Percentiles rank a stretch among this genome's conserved stretches.
Conservation (phyloP, 2,888 invertebrate genomes). For the Drosophila fulvimacula region DNA sequence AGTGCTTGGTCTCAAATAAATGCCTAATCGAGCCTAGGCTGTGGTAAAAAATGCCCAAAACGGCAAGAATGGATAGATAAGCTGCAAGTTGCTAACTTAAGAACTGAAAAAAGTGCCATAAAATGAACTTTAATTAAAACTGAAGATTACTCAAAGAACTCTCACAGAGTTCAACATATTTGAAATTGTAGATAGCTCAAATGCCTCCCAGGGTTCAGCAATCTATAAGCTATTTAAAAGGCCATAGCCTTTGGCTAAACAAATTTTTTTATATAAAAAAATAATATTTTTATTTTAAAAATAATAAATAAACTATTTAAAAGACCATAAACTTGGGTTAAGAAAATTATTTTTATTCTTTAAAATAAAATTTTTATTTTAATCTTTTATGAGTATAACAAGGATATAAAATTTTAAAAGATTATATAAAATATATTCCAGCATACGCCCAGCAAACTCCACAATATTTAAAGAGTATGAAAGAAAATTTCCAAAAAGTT, state of each 20-base stretch:
- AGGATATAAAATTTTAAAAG: neutral
- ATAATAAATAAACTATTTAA: neutral
- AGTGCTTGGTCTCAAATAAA: conserved; percentile 8
- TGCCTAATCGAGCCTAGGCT: neutral
- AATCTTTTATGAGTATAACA: too few species aligned
- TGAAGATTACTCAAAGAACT: neutral
- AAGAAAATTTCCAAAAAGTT: neutral
- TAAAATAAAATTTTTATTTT: too few species aligned
- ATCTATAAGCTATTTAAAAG: neutral
- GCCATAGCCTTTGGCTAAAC: too few species aligned
- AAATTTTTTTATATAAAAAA: too few species aligned
- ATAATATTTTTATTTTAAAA: too few species aligned
- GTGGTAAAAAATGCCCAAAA: neutral
- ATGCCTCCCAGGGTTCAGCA: neutral
- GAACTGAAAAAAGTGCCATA: neutral
- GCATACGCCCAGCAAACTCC: neutral
- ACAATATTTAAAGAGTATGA: neutral
- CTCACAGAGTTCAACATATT: neutral
- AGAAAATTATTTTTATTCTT: neutral
- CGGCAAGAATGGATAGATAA: neutral
- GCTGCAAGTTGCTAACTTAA: neutral
- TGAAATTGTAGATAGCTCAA: neutral
- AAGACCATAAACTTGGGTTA: neutral
- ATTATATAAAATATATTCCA: neutral
- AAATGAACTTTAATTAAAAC: neutral